phyloP scores from a whole-genome alignment of 1,140 invertebrate species.

The Caenorhabditis latens region DNA sequence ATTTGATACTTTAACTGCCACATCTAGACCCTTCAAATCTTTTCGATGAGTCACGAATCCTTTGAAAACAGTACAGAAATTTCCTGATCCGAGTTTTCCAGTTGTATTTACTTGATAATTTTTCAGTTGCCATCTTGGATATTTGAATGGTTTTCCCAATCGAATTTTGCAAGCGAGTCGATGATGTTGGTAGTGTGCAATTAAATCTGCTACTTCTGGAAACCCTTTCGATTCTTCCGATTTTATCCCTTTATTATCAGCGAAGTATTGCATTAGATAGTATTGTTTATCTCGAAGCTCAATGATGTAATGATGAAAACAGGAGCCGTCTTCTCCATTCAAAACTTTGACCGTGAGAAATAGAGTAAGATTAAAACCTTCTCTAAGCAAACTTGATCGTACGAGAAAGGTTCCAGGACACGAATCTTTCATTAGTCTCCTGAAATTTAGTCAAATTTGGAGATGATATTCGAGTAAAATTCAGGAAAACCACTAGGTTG shows the following conservation, averaged over 20 bases:
- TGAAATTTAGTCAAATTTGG: not conserved
- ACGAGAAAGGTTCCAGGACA: slow-evolving; percentile 5
- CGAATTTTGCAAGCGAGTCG: slow-evolving; percentile 32
- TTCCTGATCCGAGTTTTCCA: slow-evolving; percentile 62
- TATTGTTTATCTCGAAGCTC: not conserved
- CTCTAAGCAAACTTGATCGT: not conserved
- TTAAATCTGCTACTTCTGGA: not conserved
- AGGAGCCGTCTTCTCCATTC: not conserved
- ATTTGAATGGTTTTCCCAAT: slow-evolving; percentile 35
- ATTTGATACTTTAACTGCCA: slow-evolving; percentile 19
- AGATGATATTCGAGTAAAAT: slow-evolving; percentile 67
- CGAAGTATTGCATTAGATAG: slow-evolving; percentile 2
- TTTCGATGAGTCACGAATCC: slow-evolving; percentile 17
- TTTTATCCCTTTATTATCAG: not conserved
- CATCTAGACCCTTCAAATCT: not conserved
- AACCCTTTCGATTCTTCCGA: not conserved
- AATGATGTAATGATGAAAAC: slow-evolving; percentile 7
- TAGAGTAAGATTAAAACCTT: not conserved
- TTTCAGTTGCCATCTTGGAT: slow-evolving; percentile 55
- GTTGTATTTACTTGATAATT: slow-evolving; percentile 40
- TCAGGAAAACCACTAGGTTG: slow-evolving; percentile 88
- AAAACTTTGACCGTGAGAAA: slow-evolving; percentile 21
- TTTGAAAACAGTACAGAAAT: slow-evolving; percentile 63
- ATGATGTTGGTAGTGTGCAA: slow-evolving; percentile 16
- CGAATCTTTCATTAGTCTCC: not conserved